Evolutionary conservation across 2,888 invertebrate species (phyloP), one percentile per base, ranked within the genome.

Genomic region (Drosophila seclusa): DNA sequence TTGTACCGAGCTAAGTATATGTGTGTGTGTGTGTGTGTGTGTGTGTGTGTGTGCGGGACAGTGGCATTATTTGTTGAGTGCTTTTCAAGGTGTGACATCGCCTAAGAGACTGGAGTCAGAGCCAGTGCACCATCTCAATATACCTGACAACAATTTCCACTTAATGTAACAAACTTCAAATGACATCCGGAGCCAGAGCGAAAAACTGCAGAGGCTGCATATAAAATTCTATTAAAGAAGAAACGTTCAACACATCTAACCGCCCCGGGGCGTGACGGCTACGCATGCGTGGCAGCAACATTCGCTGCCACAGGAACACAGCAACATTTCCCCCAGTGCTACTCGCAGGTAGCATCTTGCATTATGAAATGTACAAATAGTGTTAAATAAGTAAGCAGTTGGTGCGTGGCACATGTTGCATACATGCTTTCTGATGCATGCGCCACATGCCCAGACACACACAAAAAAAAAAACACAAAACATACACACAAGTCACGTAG

Each of bases 331-430:
- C 55, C n/a, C 36, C 52, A 59, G 40, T 70, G 62, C 53, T 54
- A 52, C 59, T 55, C 18, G 40, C 61, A 57, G 62, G 36, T 59
- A 21, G 50, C 69, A 29, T 63, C 70, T 76, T 73, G 76, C 68
- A 72, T 86, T 90, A 78, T 89, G 80, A 83, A 87, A 88, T 87
- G 82, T 80, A 75, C 83, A 88, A 86, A 83, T 80, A 78, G 78
- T 87, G 79, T 86, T 87, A 77, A 90, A 90, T 87, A 88, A 87
- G 65, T 89, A 83, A 87, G 75, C 76, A 87, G 78, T 60, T 70
- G 59, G 68, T 89, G 89, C 88, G 83, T 88, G 68, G 65, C 72
- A 68, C 62, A 62, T 48, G 57, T 59, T 54, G 52, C 70, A 54
- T 31, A 62, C 21, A 29, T 27, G 54, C 49, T 54, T 57, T 49